Evolutionary conservation across 64 coral and sea anemone species (phyloP).

Genomic region (Pocillopora verrucosa): DNA sequence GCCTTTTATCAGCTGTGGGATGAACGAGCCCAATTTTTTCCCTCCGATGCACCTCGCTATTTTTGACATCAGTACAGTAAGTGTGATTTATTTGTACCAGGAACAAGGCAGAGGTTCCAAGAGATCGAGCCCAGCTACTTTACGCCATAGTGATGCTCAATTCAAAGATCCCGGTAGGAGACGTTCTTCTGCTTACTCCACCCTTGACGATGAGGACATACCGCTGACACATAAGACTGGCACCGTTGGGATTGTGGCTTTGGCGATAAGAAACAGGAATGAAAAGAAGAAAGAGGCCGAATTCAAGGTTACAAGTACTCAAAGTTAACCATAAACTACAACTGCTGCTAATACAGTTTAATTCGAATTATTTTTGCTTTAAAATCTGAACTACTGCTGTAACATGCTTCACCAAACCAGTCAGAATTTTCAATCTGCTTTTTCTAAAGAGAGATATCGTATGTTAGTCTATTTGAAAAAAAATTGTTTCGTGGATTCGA

Average conservation of each 20-base stretch:
- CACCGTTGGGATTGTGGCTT: conserved; percentile 86
- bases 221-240: conserved; percentile 89
- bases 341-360: too few species aligned
- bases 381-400: too few species aligned
- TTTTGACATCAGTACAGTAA: background rate
- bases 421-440: too few species aligned
- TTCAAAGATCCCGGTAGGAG: conserved; percentile 49
- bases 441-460: too few species aligned
- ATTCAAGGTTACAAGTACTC: conserved; percentile 65
- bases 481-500: too few species aligned
- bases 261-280: conserved; percentile 89
- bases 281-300: conserved; percentile 91
- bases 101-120: conserved; percentile 10
- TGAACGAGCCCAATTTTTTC: too few species aligned
- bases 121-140: conserved; percentile 40
- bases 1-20: background rate
- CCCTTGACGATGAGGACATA: conserved; percentile 64
- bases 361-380: too few species aligned
- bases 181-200: conserved; percentile 67
- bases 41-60: background rate
- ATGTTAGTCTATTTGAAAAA: too few species aligned
- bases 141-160: conserved; percentile 54
- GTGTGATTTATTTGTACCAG: background rate
- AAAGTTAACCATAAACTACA: too few species aligned
- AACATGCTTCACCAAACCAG: too few species aligned